phyloP scores from a whole-genome alignment of 64 coral and sea anemone genomes.

The Anthopleura sola region DNA sequence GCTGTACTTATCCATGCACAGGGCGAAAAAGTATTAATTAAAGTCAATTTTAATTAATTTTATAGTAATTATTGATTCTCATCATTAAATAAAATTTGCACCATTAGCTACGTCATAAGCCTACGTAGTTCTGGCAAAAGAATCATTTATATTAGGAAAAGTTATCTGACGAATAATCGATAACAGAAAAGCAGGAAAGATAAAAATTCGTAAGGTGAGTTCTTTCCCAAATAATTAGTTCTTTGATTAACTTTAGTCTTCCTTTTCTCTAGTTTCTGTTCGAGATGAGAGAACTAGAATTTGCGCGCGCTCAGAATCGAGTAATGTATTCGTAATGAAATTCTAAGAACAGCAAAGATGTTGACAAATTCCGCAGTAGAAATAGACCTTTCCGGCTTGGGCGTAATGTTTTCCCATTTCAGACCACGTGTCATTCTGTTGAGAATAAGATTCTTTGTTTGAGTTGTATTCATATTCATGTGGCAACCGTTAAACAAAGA shows the following conservation, averaged over 20 bases:
- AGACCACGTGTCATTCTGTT: too few species aligned
- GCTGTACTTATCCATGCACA: too few species aligned
- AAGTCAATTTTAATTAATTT: too few species aligned
- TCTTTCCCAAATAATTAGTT: not conserved
- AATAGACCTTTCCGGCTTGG: too few species aligned
- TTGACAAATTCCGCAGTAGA: too few species aligned
- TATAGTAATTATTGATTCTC: not conserved
- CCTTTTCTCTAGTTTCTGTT: not conserved
- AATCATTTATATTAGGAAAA: not conserved
- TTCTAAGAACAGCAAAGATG: not conserved
- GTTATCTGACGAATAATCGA: not conserved
- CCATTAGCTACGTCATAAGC: conserved; percentile 9
- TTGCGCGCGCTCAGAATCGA: not conserved
- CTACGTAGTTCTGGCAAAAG: not conserved
- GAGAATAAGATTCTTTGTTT: too few species aligned
- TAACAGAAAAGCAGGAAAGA: not conserved
- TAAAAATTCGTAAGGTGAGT: not conserved
- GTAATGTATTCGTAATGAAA: not conserved
- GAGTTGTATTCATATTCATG: too few species aligned
- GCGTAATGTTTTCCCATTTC: too few species aligned
- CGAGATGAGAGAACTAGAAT: not conserved
- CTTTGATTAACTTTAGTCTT: not conserved
- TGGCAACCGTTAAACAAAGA: too few species aligned
- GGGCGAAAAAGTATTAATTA: too few species aligned
- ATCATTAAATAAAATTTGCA: not conserved